These are phyloP conservation scores for Hyperopisus bebe DNA, from an alignment of 2,113 vertebrate genomes.

Conservation along the genomic window DNA sequence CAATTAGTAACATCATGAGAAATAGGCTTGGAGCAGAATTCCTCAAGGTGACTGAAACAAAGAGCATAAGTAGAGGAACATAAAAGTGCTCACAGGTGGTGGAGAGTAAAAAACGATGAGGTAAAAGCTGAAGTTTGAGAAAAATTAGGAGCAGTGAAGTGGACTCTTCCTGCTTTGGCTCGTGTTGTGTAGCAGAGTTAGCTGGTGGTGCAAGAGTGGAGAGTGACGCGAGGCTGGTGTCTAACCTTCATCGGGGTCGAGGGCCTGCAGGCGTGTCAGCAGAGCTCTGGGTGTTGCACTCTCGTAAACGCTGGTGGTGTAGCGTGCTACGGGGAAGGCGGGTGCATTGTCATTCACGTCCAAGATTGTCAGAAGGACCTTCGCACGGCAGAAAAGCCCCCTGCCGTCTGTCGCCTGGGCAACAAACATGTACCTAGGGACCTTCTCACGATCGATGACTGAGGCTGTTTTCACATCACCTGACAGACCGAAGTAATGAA, in stretches of 20 bases:
- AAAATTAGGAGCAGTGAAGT: neutral
- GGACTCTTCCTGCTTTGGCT: neutral
- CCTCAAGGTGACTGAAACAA: neutral
- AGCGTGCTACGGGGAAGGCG: constrained; percentile 72
- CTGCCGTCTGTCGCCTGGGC: constrained; percentile 87
- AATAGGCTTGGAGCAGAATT: neutral
- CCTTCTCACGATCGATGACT: constrained; percentile 75
- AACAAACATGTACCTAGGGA: constrained; percentile 73
- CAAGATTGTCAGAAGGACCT: constrained; percentile 74
- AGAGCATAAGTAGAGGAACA: neutral
- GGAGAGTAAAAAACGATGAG: neutral
- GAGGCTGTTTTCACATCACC: constrained; percentile 84
- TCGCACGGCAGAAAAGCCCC: constrained; percentile 85
- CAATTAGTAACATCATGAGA: neutral
- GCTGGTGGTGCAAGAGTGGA: neutral
- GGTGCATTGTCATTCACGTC: constrained; percentile 95
- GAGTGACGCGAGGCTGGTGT: neutral
- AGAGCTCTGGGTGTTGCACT: constrained; percentile 81
- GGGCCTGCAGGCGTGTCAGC: constrained; percentile 81
- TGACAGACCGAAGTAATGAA: constrained; percentile 36
- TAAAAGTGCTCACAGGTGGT: neutral
- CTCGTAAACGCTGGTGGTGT: constrained; percentile 77
- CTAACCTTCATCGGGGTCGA: constrained; percentile 85
- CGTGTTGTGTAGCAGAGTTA: neutral
- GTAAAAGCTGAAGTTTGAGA: neutral